Evolutionary conservation across 2,888 invertebrate species (phyloP).

Genomic region (Drosophila greeni): DNA sequence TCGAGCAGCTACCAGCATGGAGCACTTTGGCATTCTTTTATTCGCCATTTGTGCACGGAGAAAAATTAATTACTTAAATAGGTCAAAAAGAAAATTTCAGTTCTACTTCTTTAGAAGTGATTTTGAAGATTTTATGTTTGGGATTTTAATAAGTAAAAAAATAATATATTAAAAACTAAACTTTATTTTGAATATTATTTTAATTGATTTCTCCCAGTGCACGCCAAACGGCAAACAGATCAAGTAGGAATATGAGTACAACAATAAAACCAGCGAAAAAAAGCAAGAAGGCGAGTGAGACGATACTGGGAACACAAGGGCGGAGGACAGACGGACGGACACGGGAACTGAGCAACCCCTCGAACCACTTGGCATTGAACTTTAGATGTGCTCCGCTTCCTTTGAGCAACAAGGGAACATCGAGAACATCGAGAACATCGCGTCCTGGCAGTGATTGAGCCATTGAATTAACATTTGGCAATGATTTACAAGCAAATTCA

Average conservation of each 20-base stretch:
- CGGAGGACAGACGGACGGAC: background rate
- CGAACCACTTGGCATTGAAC: constrained; percentile 66
- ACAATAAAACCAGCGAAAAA: constrained; percentile 33
- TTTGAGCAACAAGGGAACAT: constrained; percentile 7
- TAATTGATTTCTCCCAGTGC: background rate
- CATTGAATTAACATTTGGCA: constrained; percentile 69
- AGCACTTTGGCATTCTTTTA: constrained; percentile 26
- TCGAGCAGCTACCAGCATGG: constrained; percentile 31
- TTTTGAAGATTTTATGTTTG: background rate
- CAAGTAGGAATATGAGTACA: constrained; percentile 24
- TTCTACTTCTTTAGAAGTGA: background rate
- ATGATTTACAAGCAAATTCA: constrained; percentile 68
- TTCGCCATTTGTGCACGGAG: constrained; percentile 11
- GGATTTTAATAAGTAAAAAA: background rate
- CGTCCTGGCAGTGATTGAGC: constrained; percentile 62
- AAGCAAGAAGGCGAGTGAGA: constrained; percentile 7
- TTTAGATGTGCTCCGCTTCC: constrained; percentile 46
- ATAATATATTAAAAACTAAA: background rate
- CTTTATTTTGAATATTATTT: background rate
- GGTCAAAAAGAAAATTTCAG: no score
- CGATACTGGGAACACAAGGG: background rate
- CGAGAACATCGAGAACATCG: constrained; percentile 29
- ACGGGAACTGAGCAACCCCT: constrained; percentile 23
- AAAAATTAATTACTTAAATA: background rate
- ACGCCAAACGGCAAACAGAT: constrained; percentile 27